These are phyloP conservation scores for Incurvaria masculella DNA, from an alignment of 2,888 invertebrate genomes.

Conservation along the genomic window DNA sequence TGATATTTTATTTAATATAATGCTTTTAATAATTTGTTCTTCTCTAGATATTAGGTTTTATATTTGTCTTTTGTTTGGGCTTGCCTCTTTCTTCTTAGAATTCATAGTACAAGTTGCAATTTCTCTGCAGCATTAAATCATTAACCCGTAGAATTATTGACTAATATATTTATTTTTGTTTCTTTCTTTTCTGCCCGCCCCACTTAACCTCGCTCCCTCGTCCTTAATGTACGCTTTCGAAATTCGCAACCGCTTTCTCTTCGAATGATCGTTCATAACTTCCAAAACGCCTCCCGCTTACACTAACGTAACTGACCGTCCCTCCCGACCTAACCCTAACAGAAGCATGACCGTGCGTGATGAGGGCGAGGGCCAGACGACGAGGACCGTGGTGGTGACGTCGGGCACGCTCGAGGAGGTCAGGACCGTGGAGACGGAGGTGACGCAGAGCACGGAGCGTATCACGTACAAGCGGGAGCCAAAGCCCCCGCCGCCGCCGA, in stretches of 20 bases:
- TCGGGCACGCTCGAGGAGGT: background rate
- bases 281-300: background rate
- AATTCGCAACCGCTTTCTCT: background rate
- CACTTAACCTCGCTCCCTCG: constrained; percentile 5
- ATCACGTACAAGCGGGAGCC: background rate
- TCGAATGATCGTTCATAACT: no score
- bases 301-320: background rate
- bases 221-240: constrained; percentile 3
- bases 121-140: no score
- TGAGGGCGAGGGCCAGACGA: background rate
- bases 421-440: background rate
- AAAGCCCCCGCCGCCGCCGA: background rate
- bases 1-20: background rate
- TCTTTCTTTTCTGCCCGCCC: constrained; percentile 2
- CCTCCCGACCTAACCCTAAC: background rate
- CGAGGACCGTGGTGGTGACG: background rate
- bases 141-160: background rate
- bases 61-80: no score
- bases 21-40: background rate
- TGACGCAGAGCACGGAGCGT: background rate
- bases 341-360: background rate
- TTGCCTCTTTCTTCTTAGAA: no score
- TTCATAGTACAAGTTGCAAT: no score
- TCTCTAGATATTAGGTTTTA: no score
- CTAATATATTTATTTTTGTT: constrained; percentile 5